Conservation (phyloP, 2,797 vertebrate species). For the Gadopsis bispinosus region DNA sequence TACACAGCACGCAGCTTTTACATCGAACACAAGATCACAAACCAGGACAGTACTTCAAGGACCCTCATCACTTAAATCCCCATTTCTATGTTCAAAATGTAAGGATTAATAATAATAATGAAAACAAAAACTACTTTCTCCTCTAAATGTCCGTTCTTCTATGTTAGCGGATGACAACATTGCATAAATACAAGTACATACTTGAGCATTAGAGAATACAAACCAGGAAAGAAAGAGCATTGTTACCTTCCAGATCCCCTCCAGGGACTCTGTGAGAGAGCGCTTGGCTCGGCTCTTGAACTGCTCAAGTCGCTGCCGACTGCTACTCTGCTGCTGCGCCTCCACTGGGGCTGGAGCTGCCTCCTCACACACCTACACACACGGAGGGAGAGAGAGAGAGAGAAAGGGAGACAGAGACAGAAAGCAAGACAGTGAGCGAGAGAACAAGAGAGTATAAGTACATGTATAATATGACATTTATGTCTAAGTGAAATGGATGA, state of each 20-base stretch:
- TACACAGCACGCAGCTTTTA: neutral
- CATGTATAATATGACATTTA: neutral
- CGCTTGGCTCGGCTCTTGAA: slow-evolving; percentile 94
- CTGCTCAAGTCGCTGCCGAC: slow-evolving; percentile 91
- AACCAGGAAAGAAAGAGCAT: slow-evolving; percentile 2
- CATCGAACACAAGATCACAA: neutral
- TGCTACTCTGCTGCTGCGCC: slow-evolving; percentile 83
- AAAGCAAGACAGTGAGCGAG: neutral
- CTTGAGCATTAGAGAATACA: neutral
- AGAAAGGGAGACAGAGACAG: slow-evolving; percentile 1
- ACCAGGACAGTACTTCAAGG: neutral
- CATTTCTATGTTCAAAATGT: neutral
- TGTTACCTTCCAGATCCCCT: slow-evolving; percentile 90
- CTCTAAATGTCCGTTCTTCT: no score
- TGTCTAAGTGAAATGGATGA: neutral
- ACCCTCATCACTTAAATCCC: neutral
- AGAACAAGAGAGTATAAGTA: neutral
- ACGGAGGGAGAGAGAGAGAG: slow-evolving; percentile 7
- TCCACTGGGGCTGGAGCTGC: slow-evolving; percentile 64
- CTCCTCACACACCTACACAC: slow-evolving; percentile 65
- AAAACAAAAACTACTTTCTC: neutral
- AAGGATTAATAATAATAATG: neutral
- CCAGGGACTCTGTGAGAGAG: slow-evolving; percentile 93
- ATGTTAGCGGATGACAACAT: neutral
- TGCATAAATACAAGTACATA: neutral